Evolutionary conservation across 1,140 invertebrate genomes (phyloP), one percentile per base, ranked within the genome.

Genomic region (Melanaphis sacchari): DNA sequence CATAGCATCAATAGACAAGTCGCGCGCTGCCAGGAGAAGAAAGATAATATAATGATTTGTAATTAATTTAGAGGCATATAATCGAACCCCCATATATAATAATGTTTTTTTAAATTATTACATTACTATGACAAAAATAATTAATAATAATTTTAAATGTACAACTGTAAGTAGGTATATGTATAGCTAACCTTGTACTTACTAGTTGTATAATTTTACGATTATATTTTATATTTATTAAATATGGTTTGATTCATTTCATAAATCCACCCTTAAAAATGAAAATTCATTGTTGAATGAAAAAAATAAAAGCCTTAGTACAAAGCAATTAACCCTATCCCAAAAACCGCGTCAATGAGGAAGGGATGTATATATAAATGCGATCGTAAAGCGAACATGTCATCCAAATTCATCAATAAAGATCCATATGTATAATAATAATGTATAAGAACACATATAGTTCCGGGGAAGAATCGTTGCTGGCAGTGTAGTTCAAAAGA

Each of bases 321-420:
- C 49, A 36, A 89, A 89, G 54, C 88, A 52, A 89, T 89, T 89
- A 89, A 38, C 49, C 46, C 46, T 18, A 7, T 36, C 46, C 87
- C 46, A 18, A 43, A 89, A 89, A 52, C 21, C 5, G n/a, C 4
- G 87, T 41, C 22, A 21, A 52, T 8, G 43, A 89, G 87, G 46
- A 89, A 89, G 46, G 87, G 46, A 89, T 49, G 2, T 88, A 52
- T 3, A 11, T 31, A 89, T 15, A 49, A 90, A 54, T 89, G 36
- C 24, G 26, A 54, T 54, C 3, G 24, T 21, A 59, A 59, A 84
- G n/a, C 43, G 36, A 36, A 54, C 46, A 31, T 85, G 91, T 85
- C 91, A 54, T 31, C 81, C 36, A 38, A 85, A 93, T 93, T 93
- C 91, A 93, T 93, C 91, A 93, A 93, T 93, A 93, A 93, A 49